phyloP scores from a whole-genome alignment of 2,888 invertebrate species.

The Eurytoma adleriae region DNA sequence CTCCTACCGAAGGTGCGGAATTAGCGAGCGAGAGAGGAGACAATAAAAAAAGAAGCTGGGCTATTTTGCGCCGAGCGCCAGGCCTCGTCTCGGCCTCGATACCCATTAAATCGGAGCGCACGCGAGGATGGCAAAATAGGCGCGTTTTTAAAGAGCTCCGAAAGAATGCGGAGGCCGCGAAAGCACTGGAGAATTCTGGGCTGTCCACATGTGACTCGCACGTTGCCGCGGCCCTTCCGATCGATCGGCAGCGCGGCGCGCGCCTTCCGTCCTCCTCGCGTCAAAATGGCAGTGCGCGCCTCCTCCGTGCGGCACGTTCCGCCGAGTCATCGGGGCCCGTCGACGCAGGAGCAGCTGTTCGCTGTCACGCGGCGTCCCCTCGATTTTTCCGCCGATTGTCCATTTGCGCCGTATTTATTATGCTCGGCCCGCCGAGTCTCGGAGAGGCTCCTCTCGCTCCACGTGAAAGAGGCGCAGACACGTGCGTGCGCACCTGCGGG shows the following conservation, averaged over 20 bases:
- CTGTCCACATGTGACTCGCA: conserved; percentile 50
- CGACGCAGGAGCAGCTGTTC: background rate
- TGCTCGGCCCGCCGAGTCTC: too few relatives aligned
- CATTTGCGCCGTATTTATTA: too few relatives aligned
- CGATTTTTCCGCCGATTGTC: too few relatives aligned
- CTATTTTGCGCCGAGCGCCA: too few relatives aligned
- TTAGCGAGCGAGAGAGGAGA: too few relatives aligned
- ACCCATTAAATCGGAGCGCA: background rate
- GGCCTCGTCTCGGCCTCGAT: background rate
- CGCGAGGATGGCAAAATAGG: background rate
- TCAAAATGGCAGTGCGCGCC: background rate
- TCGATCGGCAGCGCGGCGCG: background rate
- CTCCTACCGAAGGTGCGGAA: background rate
- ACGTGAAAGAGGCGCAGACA: too few relatives aligned
- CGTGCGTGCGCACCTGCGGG: too few relatives aligned
- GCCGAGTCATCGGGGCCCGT: background rate
- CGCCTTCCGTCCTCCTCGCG: conserved; percentile 1
- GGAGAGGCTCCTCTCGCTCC: too few relatives aligned
- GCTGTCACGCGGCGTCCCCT: too few relatives aligned
- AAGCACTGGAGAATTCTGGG: background rate
- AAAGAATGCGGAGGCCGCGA: too few relatives aligned
- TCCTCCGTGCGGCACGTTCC: background rate
- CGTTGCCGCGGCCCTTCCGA: conserved; percentile 1
- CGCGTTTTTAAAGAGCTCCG: background rate
- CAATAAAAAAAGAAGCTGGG: too few relatives aligned